Evolutionary conservation across 2,888 invertebrate genomes (phyloP), one percentile per base, ranked within the genome.

Genomic region (Leptinotarsa rubiginosa): DNA sequence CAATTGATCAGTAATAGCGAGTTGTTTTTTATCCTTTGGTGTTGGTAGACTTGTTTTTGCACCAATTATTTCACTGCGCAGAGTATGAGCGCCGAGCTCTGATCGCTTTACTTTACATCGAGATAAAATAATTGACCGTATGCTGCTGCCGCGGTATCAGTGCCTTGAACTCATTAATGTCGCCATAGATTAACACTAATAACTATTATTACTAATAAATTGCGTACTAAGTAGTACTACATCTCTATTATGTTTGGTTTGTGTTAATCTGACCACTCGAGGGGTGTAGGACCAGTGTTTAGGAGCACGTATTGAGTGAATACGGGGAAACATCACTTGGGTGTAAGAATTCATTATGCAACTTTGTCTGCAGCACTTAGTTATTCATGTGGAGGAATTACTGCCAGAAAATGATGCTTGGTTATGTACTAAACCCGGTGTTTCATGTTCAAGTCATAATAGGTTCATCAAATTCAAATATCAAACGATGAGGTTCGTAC

Each of bases 81-180:
- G 65, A 56, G 22, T 3, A 12, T 56, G 56, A 12, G 22, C 56
- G 56, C 20, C 56, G 16, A 13, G 41, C 62, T 31, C 16, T 16
- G 31, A 62, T 62, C 62, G 62, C 62, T 31, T 62, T 62, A 62
- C 62, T 18, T 62, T 41, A 62, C 31, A 59, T 22, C 31, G 65
- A 73, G 52, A 56, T 65, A 69, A 75, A 68, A 76, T 81, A 79
- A 81, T 80, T 77, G 79, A 80, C 72, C 73, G 70, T 76, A 77
- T 66, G 73, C 70, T 74, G 77, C 72, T 67, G 74, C 74, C 77
- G 54, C 74, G 80, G 78, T 77, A 74, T 79, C 80, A 77, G 80
- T 81, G 79, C 80, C 79, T 81, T 78, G 80, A 80, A 82, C 81
- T 82, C 82, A 83, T 83, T 83, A 82, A 78, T 78, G 81, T 81